These are phyloP conservation scores for Tachina fera DNA, from an alignment of 2,888 invertebrate species.

Conservation along the genomic window DNA sequence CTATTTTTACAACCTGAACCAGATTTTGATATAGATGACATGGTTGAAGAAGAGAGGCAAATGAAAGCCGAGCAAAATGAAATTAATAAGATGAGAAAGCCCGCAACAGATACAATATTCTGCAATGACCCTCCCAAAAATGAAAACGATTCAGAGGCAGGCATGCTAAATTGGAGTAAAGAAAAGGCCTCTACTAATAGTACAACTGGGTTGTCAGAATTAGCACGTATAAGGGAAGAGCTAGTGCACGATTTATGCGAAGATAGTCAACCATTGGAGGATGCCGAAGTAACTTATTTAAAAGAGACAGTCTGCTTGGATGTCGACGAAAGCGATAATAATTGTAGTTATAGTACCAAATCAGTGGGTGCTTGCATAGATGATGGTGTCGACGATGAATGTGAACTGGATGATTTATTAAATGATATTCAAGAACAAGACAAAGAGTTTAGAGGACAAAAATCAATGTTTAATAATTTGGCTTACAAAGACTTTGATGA, in stretches of 20 bases:
- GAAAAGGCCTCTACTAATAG: not conserved
- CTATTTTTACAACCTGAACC: conserved; percentile 49
- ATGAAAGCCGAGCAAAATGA: conserved; percentile 74
- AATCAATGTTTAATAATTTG: conserved; percentile 77
- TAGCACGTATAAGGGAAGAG: conserved; percentile 71
- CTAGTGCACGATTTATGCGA: conserved; percentile 76
- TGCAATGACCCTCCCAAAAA: conserved; percentile 69
- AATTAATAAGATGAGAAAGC: not conserved
- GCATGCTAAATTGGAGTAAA: not conserved
- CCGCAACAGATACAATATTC: conserved; percentile 7
- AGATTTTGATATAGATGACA: conserved; percentile 74
- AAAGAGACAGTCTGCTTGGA: conserved; percentile 75
- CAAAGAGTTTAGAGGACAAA: conserved; percentile 77
- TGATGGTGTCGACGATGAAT: conserved; percentile 74
- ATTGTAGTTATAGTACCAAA: not conserved
- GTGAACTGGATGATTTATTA: conserved; percentile 78
- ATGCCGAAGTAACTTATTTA: conserved; percentile 74
- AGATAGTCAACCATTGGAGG: conserved; percentile 71
- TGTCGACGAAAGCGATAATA: conserved; percentile 66
- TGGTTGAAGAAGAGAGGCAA: conserved; percentile 77
- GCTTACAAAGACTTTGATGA: conserved; percentile 79
- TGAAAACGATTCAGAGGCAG: conserved; percentile 68
- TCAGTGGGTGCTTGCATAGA: not conserved
- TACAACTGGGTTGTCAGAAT: conserved; percentile 2
- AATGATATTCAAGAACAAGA: conserved; percentile 79